phyloP scores from a whole-genome alignment of 1,140 invertebrate genomes.

The Medauroidea extradentata region DNA sequence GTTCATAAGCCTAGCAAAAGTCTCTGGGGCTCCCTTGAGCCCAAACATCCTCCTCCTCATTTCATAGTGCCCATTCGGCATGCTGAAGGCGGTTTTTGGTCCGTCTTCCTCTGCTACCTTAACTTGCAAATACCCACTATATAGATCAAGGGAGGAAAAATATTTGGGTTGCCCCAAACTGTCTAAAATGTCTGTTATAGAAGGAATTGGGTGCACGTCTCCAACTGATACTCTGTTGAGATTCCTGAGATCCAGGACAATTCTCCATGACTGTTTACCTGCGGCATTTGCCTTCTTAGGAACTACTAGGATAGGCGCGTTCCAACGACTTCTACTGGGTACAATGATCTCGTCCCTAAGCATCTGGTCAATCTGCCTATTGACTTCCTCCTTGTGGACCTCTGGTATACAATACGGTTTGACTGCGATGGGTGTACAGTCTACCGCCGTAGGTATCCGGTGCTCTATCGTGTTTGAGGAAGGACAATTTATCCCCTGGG shows the following conservation, averaged over 20 bases:
- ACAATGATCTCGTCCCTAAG: conserved; percentile 20
- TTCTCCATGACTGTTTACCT: conserved; percentile 13
- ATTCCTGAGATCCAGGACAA: conserved; percentile 21
- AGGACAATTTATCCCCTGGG: conserved; percentile 10
- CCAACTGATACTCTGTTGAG: conserved; percentile 28
- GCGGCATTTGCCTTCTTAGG: conserved; percentile 20
- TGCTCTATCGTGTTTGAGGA: background rate
- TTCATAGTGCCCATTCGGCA: conserved; percentile 37
- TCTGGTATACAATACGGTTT: background rate
- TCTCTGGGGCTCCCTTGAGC: conserved; percentile 28
- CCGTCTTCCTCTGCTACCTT: conserved; percentile 34
- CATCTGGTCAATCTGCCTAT: conserved; percentile 7
- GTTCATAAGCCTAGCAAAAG: conserved; percentile 36
- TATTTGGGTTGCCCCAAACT: conserved; percentile 34
- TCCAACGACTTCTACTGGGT: conserved; percentile 21
- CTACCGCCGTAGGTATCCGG: background rate
- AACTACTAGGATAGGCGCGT: conserved; percentile 23
- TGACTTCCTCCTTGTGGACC: background rate
- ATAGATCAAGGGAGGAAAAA: conserved; percentile 45
- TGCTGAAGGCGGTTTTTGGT: conserved; percentile 46
- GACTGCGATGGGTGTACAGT: background rate
- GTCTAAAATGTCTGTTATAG: conserved; percentile 45
- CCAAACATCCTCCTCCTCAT: conserved; percentile 35
- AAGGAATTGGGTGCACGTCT: conserved; percentile 44
- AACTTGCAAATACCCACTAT: conserved; percentile 48